A percentile compares a stretch with the other conserved stretches of the same genome.
Conservation (phyloP, 2,888 invertebrate genomes). For the Masnerella sp. region DNA sequence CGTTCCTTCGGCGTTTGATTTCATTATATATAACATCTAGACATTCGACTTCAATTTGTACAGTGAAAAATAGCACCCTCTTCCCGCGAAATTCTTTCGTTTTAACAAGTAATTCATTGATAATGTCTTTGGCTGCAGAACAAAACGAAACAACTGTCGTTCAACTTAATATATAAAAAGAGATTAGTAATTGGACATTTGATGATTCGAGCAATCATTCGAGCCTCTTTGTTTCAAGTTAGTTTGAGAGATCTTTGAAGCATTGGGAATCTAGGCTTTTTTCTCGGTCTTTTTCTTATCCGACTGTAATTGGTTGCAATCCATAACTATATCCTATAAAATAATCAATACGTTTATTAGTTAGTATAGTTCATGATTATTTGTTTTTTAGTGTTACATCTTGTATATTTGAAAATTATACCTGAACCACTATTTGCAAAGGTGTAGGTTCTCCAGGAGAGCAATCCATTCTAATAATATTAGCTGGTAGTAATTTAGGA, state of each 20-base stretch:
- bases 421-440: constrained; percentile 76
- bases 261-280: constrained; percentile 5
- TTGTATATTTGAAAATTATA: too few species aligned
- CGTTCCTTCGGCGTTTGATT: constrained; percentile 8
- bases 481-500: constrained; percentile 73
- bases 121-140: constrained; percentile 45
- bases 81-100: background rate
- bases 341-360: background rate
- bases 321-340: constrained; percentile 61
- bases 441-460: constrained; percentile 74
- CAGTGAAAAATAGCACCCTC: constrained; percentile 20
- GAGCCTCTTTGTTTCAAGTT: constrained; percentile 32
- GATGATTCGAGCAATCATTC: constrained; percentile 20
- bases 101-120: constrained; percentile 23
- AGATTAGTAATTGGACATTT: constrained; percentile 4
- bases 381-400: too few species aligned
- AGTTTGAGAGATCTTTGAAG: background rate
- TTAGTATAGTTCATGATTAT: background rate
- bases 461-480: constrained; percentile 71
- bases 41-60: constrained; percentile 33
- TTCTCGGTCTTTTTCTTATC: constrained; percentile 34
- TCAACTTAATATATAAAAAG: constrained; percentile 28
- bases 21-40: constrained; percentile 7
- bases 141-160: constrained; percentile 16
- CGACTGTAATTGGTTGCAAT: constrained; percentile 49